These are phyloP conservation scores for Coryphaenoides rupestris DNA, from an alignment of 2,113 vertebrate genomes.

Conservation along the genomic window DNA sequence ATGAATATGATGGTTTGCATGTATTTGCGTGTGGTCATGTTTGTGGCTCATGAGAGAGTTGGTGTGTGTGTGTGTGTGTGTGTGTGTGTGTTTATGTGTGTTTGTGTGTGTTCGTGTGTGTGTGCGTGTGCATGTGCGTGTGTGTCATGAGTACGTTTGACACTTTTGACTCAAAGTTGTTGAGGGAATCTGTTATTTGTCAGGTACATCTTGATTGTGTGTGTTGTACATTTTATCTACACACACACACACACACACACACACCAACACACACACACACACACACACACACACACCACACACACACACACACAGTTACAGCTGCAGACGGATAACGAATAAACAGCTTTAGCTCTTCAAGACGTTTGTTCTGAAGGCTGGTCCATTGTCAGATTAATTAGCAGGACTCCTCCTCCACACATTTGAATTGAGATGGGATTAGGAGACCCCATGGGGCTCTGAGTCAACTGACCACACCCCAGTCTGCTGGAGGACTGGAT, in stretches of 20 bases:
- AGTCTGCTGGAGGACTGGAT: constrained; percentile 26
- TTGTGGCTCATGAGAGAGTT: too few relatives aligned
- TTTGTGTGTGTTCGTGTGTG: too few relatives aligned
- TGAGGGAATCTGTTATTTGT: not conserved
- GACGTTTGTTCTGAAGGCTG: constrained; percentile 40
- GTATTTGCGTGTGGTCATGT: too few relatives aligned
- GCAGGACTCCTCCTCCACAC: constrained; percentile 28
- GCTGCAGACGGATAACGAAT: constrained; percentile 19
- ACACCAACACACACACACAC: constrained; percentile 2
- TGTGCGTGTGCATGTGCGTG: too few relatives aligned
- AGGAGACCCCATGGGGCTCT: constrained; percentile 37
- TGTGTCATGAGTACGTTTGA: too few relatives aligned
- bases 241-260: too few relatives aligned
- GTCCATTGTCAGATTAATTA: constrained; percentile 53
- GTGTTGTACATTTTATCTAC: not conserved
- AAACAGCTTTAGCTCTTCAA: constrained; percentile 40
- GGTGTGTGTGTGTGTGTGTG: too few relatives aligned
- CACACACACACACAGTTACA: constrained; percentile 1
- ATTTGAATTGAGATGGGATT: constrained; percentile 58
- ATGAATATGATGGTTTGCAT: too few relatives aligned
- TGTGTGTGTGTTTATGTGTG: too few relatives aligned
- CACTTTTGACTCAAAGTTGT: not conserved
- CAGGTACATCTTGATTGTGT: not conserved
- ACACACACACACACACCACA: constrained; percentile 6
- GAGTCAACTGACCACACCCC: constrained; percentile 35